phyloP scores from a whole-genome alignment of 1,140 invertebrate species.

The Meloidogyne floridensis region DNA sequence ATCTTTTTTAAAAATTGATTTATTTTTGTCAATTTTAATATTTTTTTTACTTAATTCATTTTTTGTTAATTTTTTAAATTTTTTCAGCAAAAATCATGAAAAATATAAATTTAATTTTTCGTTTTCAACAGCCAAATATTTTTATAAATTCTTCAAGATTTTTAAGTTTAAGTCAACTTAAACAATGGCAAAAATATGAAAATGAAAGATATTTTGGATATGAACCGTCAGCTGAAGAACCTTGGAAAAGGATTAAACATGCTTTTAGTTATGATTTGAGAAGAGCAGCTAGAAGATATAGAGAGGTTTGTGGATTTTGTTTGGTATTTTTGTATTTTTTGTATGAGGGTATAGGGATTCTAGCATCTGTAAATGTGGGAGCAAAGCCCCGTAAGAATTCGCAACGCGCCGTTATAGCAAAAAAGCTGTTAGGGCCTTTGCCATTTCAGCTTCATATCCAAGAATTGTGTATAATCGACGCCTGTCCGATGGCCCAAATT shows the following conservation, averaged over 20 bases:
- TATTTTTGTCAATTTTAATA: slow-evolving; percentile 1
- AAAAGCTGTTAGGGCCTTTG: no score
- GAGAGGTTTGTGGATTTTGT: slow-evolving; percentile 38
- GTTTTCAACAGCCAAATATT: slow-evolving; percentile 12
- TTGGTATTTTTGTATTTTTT: no score
- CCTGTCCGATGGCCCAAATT: no score
- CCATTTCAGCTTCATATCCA: no score
- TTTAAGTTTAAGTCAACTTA: slow-evolving; percentile 24
- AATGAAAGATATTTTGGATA: slow-evolving; percentile 59
- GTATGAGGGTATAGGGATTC: no score
- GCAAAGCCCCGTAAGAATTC: no score
- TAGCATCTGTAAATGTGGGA: no score
- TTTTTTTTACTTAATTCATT: neutral
- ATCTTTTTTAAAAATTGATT: no score
- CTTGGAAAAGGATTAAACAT: slow-evolving; percentile 58
- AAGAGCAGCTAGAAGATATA: slow-evolving; percentile 55
- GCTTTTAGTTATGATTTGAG: slow-evolving; percentile 62
- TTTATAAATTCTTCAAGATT: slow-evolving; percentile 18
- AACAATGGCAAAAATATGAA: slow-evolving; percentile 55
- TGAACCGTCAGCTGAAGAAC: slow-evolving; percentile 60
- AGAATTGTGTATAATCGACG: no score
- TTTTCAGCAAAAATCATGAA: neutral
- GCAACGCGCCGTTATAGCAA: no score
- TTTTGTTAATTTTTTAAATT: neutral
- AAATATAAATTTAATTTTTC: neutral